Base-by-base conservation (phyloP, 2,113 vertebrate species). In the Phaethon lepturus region DNA sequence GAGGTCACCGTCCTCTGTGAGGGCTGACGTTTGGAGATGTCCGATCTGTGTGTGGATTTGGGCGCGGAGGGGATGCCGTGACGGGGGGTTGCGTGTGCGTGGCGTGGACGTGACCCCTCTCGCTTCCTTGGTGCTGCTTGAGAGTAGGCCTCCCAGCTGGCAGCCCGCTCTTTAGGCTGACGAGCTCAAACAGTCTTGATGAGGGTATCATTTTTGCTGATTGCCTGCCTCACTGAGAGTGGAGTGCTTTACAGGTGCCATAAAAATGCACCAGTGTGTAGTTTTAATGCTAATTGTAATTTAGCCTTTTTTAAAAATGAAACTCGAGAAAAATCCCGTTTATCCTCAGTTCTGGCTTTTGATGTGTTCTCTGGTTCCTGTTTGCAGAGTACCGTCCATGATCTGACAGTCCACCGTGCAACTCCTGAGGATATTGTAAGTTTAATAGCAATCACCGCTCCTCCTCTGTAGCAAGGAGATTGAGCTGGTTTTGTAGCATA, bases 371-470 rank as follows among this genome's bases (percentile, higher is more conserved):
- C 16, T 66, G 79, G 62, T 53, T 84, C 52, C 72, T 76, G 42
- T 76, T 98, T 93, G 20, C 96, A 99, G 99, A 98, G 94, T 95
- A 99, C 99, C 5, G 97, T 99, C 64, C 98, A 95, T 77, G 99
- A 99, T 85, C 97, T 99, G 81, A 98, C 99, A 25, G 98, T 99
- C 69, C 98, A 99, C 97, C 99, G 98, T 75, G 98, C 98, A 49
- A 98, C 99, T 42, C 98, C 99, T 55, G 99, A 98, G 55, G 99
- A 99, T 69, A 97, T 99, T 93, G 99, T 99, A 97, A 98, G 98
- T 97, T 80, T 74, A 26, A 25, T 19, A 38, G 33, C 16, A 53
- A 4, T 53, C 19, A 2, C 33, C 11, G 17, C 13, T 50, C 9
- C 20, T 47, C 45, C 42, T 7, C 35, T 56, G 7, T 11, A 63